These are phyloP conservation scores for Leptatherina wallacei DNA, from an alignment of 2,797 vertebrate species.

Conservation along the genomic window DNA sequence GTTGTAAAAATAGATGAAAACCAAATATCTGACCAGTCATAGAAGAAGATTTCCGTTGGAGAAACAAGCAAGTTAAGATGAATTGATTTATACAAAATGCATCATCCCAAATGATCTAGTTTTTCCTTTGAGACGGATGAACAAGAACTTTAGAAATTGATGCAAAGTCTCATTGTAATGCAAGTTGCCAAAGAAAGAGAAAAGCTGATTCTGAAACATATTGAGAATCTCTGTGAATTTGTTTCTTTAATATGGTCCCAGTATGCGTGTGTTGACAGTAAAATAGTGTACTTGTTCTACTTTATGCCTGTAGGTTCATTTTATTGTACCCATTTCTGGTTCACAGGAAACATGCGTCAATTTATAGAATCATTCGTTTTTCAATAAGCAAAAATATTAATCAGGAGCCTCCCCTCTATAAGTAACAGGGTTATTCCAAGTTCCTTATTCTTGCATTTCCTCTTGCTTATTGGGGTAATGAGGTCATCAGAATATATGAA, in stretches of 20 bases:
- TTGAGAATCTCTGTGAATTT: conserved; percentile 9
- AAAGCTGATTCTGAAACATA: neutral
- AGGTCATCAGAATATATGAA: conserved; percentile 78
- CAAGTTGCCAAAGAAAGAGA: neutral
- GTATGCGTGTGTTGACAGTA: conserved; percentile 33
- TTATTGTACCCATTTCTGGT: conserved; percentile 61
- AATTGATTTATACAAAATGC: conserved; percentile 43
- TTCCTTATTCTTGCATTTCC: conserved; percentile 63
- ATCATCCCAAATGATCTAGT: conserved; percentile 18
- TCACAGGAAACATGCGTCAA: conserved; percentile 65
- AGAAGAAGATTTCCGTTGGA: conserved; percentile 35
- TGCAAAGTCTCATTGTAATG: neutral
- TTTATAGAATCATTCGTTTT: conserved; percentile 57
- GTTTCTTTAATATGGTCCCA: conserved; percentile 21
- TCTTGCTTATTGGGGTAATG: conserved; percentile 40
- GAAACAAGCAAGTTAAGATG: conserved; percentile 48
- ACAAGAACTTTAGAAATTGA: conserved; percentile 5
- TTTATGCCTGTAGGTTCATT: conserved; percentile 29
- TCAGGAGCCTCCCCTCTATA: conserved; percentile 60
- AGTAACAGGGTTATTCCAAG: conserved; percentile 68
- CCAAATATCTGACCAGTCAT: conserved; percentile 65
- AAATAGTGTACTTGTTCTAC: conserved; percentile 50
- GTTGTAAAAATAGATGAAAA: conserved; percentile 80
- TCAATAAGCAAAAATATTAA: conserved; percentile 69
- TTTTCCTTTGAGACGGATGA: conserved; percentile 11